A percentile compares a stretch with the other conserved stretches of the same genome.
These are phyloP conservation scores for Drosophila pandora DNA, from an alignment of 1,140 invertebrate species.

Conservation along the genomic window DNA sequence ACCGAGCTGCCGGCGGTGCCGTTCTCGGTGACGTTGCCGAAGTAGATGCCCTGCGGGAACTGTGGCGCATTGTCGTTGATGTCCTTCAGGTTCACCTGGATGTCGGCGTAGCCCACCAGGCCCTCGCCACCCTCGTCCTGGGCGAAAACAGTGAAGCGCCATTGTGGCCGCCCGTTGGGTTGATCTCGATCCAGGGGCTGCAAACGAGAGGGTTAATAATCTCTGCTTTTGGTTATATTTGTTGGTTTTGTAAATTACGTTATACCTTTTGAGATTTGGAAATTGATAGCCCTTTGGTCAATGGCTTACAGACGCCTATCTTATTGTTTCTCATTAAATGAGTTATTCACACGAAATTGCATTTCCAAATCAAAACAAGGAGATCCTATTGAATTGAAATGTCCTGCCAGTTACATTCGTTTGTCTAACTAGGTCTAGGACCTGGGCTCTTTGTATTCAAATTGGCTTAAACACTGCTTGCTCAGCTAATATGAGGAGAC, in stretches of 20 bases:
- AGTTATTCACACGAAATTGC: conserved; percentile 69
- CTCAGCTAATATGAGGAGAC: conserved; percentile 37
- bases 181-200: conserved; percentile 89
- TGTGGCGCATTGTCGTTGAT: conserved; percentile 92
- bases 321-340: conserved; percentile 78
- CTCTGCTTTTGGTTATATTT: not conserved
- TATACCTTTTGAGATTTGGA: not conserved
- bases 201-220: not conserved
- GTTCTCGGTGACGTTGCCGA: conserved; percentile 88
- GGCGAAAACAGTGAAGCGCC: conserved; percentile 90
- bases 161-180: conserved; percentile 88
- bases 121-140: conserved; percentile 89
- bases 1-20: conserved; percentile 87
- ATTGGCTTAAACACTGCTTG: conserved; percentile 66
- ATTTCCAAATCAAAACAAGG: conserved; percentile 54
- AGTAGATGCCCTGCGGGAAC: conserved; percentile 87
- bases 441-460: conserved; percentile 48
- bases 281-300: conserved; percentile 32
- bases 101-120: conserved; percentile 89
- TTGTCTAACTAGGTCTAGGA: not conserved
- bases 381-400: conserved; percentile 67
- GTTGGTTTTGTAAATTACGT: not conserved
- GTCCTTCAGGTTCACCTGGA: conserved; percentile 89
- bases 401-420: conserved; percentile 5
- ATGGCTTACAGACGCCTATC: conserved; percentile 20